Conservation (phyloP, 1,140 invertebrate genomes). For the Sitobion miscanthi region DNA sequence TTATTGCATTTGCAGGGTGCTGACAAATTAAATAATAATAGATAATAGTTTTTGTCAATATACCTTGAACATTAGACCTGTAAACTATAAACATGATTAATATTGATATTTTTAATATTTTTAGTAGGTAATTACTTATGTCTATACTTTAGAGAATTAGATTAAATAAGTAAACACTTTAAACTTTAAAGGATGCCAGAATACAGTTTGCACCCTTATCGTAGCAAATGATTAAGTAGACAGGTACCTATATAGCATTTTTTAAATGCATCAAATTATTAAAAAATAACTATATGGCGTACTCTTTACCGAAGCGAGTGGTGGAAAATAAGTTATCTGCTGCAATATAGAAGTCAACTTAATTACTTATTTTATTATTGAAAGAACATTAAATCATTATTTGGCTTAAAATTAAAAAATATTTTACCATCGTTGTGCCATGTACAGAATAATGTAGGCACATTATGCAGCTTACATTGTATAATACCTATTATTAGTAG, state of each 20-base stretch:
- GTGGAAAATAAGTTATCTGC: background rate
- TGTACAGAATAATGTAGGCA: background rate
- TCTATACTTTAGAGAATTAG: background rate
- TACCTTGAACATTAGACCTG: background rate
- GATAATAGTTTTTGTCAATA: background rate
- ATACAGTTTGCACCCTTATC: background rate
- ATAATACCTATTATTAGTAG: too few relatives aligned
- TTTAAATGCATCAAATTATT: background rate
- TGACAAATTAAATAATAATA: background rate
- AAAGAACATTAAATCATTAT: background rate
- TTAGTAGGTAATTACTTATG: background rate
- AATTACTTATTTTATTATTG: background rate
- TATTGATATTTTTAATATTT: constrained; percentile 6
- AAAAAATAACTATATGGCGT: background rate
- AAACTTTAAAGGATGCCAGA: background rate
- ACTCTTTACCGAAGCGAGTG: too few relatives aligned
- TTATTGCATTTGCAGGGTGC: background rate
- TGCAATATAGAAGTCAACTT: too few relatives aligned
- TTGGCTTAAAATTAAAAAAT: background rate
- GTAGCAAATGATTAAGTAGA: background rate
- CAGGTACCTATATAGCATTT: too few relatives aligned
- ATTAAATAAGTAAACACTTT: background rate
- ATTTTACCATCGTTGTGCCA: background rate
- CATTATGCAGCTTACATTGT: too few relatives aligned
- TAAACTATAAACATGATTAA: background rate